phyloP scores from a whole-genome alignment of 2,797 vertebrate species.

The Tauraco hartlaubi region DNA sequence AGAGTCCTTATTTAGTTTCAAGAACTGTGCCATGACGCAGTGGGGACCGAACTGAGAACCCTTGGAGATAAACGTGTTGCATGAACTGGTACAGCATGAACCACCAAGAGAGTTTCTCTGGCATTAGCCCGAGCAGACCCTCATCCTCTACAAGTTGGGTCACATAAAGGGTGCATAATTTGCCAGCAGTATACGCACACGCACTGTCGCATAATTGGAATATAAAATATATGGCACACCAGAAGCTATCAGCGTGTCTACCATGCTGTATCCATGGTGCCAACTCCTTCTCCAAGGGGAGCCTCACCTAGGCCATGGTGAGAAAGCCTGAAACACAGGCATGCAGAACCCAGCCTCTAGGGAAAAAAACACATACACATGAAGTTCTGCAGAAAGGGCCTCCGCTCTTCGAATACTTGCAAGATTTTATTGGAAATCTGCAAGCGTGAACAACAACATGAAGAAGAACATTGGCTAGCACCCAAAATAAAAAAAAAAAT shows the following conservation, averaged over 20 bases:
- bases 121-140: background rate
- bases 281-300: slow-evolving; percentile 6
- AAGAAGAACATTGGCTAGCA: slow-evolving; percentile 36
- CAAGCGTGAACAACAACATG: slow-evolving; percentile 34
- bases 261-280: background rate
- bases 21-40: background rate
- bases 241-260: slow-evolving; percentile 24
- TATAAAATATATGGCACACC: slow-evolving; percentile 1
- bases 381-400: slow-evolving; percentile 25
- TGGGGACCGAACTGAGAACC: background rate
- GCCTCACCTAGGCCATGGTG: background rate
- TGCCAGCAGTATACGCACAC: background rate
- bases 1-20: slow-evolving; percentile 10
- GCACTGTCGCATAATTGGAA: background rate
- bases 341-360: background rate
- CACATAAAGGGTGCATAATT: background rate
- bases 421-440: slow-evolving; percentile 16
- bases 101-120: background rate
- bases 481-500: background rate
- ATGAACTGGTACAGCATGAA: background rate
- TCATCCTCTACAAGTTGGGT: background rate
- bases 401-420: background rate
- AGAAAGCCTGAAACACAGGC: background rate
- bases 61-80: background rate
- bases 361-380: background rate